A percentile compares a stretch with the other conserved stretches of the same genome.
Conservation (phyloP, 2,888 invertebrate species). For the Netelia virgata region DNA sequence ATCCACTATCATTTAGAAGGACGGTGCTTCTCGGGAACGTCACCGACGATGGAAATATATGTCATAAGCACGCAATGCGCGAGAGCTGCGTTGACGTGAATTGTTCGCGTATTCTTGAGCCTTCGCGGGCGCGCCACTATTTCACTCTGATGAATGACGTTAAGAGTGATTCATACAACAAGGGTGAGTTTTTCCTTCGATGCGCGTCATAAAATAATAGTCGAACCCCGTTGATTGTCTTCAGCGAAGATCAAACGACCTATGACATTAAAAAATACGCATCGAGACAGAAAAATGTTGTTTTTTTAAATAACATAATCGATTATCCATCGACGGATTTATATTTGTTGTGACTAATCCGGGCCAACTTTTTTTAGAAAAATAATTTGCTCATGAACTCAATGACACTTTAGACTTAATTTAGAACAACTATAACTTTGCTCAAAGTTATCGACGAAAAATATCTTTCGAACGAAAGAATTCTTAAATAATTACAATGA, state of each 20-base stretch:
- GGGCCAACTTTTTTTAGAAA: too few relatives aligned
- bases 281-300: background rate
- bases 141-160: conserved; percentile 25
- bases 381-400: too few relatives aligned
- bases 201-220: conserved; percentile 25
- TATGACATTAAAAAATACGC: background rate
- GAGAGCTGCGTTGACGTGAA: background rate
- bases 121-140: conserved; percentile 7
- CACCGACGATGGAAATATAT: conserved; percentile 6
- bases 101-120: background rate
- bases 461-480: too few relatives aligned
- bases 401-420: too few relatives aligned
- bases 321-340: background rate
- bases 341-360: too few relatives aligned
- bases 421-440: too few relatives aligned
- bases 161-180: conserved; percentile 20
- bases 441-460: too few relatives aligned
- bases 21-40: conserved; percentile 25
- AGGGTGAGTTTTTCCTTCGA: background rate
- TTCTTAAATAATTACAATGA: too few relatives aligned
- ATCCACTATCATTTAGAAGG: conserved; percentile 28
- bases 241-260: background rate
- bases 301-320: background rate
- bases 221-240: background rate
- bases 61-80: conserved; percentile 19